Base-by-base conservation (phyloP, 1,140 invertebrate species). In the Phymastichus coffea region DNA sequence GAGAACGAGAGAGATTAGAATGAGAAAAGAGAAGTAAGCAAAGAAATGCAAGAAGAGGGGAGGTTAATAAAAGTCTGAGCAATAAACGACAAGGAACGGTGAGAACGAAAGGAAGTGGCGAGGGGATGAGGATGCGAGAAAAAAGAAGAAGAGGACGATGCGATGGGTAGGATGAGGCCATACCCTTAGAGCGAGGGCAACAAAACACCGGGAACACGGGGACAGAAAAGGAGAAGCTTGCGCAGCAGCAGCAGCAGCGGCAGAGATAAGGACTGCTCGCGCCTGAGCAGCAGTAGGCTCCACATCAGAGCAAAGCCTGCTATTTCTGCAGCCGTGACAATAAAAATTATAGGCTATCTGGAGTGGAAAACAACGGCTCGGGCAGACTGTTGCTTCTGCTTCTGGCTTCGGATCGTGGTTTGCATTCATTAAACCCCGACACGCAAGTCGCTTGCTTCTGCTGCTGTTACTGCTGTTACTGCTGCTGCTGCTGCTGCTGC, bases 291-390 rank as follows among this genome's bases (percentile, higher is more conserved):
- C 51, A 60, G 51, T 19, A 53, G 41, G 9, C 37, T 14, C 10
- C 37, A n/a, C n/a, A n/a, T n/a, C n/a, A n/a, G n/a, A n/a, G n/a
- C n/a, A n/a, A 75, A 76, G 74, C 72, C 75, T 78, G 78, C 78
- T 81, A 81, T 80, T 81, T 78, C 78, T n/a, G n/a, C n/a, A 78
- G 76, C 76, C 80, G 81, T 83, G 82, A 84, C 83, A 84, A 84
- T 83, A 84, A 84, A 83, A 84, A 83, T 83, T 83, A 84, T 83
- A 83, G 82, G 79, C 81, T 82, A 81, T 81, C 80, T 82, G 80
- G 77, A 82, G 78, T 83, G 81, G 82, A 83, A 83, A 84, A 83
- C 83, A 83, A 83, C 82, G 80, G 81, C 82, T 81, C 81, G 79
- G 76, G 70, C 68, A 69, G 72, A 70, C 3, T 41, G 43, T 41